These are phyloP conservation scores for Rhynchophorus ferrugineus DNA, from an alignment of 1,140 invertebrate genomes.

Conservation along the genomic window DNA sequence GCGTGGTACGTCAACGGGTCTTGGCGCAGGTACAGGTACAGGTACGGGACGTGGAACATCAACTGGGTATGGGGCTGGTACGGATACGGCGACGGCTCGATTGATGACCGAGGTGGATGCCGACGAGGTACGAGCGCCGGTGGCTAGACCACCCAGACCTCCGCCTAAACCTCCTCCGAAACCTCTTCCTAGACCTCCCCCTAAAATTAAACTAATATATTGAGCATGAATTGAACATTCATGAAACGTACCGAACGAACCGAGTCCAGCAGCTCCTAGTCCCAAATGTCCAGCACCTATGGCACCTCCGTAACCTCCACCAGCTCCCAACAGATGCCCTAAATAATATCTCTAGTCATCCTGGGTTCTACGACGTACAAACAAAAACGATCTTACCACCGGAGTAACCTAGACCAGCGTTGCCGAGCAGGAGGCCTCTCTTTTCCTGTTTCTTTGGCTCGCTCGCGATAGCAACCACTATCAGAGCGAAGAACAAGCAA, in stretches of 20 bases:
- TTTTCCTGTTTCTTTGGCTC: conserved; percentile 21
- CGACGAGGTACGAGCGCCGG: conserved; percentile 8
- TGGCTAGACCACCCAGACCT: not conserved
- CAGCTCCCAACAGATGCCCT: too few relatives aligned
- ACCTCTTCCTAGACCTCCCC: conserved; percentile 3
- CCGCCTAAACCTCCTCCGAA: not conserved
- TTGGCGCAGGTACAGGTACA: conserved; percentile 9
- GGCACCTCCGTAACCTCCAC: conserved; percentile 3
- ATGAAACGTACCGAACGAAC: conserved; percentile 9
- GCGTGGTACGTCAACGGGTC: conserved; percentile 13
- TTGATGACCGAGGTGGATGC: conserved; percentile 11
- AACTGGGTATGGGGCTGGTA: conserved; percentile 10
- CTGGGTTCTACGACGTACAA: not conserved
- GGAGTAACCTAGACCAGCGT: conserved; percentile 15
- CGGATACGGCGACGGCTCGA: conserved; percentile 11
- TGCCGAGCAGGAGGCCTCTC: conserved; percentile 22
- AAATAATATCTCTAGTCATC: too few relatives aligned
- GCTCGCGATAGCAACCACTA: conserved; percentile 9
- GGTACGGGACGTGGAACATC: conserved; percentile 14
- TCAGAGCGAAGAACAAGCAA: conserved; percentile 19
- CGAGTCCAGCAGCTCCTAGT: conserved; percentile 11
- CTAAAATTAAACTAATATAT: too few relatives aligned
- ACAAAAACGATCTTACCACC: conserved; percentile 7
- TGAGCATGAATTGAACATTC: not conserved
- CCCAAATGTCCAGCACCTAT: conserved; percentile 1